Conservation (phyloP, 2,113 vertebrate genomes). For the Crotalus tigris region DNA sequence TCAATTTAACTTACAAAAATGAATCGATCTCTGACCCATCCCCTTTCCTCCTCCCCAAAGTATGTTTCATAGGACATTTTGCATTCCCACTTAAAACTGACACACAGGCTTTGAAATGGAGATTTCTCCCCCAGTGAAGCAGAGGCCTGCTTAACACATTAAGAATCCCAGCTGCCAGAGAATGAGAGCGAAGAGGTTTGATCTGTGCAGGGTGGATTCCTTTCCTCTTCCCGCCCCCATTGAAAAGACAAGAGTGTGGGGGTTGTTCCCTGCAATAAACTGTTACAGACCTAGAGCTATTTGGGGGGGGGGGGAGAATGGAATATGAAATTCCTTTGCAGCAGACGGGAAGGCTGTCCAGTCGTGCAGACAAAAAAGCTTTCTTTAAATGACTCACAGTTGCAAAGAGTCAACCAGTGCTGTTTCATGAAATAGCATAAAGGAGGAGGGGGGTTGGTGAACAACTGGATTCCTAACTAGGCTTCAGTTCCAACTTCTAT, state of each 20-base stretch:
- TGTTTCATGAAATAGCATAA: conserved; percentile 3
- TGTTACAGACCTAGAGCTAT: conserved; percentile 13
- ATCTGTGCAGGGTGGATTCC: not conserved
- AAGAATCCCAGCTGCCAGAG: conserved; percentile 29
- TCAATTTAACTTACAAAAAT: not conserved
- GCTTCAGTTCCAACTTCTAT: not conserved
- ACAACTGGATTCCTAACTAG: not conserved
- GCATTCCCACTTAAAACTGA: conserved; percentile 25
- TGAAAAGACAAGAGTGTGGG: not conserved
- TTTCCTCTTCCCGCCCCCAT: not conserved
- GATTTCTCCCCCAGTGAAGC: conserved; percentile 8
- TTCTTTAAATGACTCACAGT: conserved; percentile 34
- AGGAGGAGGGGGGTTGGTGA: not conserved
- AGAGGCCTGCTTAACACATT: conserved; percentile 12
- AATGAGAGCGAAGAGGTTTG: conserved; percentile 21
- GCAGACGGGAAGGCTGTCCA: conserved; percentile 28
- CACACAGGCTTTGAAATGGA: conserved; percentile 35
- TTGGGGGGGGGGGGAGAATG: not conserved
- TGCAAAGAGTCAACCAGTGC: conserved; percentile 21
- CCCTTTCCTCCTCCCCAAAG: not conserved
- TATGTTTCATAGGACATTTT: not conserved
- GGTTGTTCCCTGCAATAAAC: not conserved
- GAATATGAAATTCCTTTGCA: conserved; percentile 28
- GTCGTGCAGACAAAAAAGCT: conserved; percentile 26
- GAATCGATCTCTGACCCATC: not conserved